Evolutionary conservation across 2,113 vertebrate genomes (phyloP).

Genomic region (Saiga tatarica): DNA sequence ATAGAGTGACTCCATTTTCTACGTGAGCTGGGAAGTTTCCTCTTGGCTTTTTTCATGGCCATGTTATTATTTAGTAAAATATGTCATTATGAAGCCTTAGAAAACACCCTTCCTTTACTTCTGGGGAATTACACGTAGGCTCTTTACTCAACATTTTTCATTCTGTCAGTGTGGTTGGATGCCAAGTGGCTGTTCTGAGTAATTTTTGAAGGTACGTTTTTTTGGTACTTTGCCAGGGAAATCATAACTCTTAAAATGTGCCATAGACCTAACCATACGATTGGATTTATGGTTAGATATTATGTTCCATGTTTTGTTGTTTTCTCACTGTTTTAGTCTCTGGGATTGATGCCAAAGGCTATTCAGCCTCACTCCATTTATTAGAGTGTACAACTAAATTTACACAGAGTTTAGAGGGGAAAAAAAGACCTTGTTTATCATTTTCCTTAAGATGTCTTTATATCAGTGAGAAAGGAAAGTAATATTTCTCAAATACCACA

Average conservation of each 20-base stretch:
- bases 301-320: slow-evolving; percentile 45
- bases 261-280: not conserved
- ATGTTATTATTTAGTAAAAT: slow-evolving; percentile 3
- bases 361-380: slow-evolving; percentile 46
- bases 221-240: slow-evolving; percentile 45
- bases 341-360: slow-evolving; percentile 52
- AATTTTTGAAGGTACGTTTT: slow-evolving; percentile 46
- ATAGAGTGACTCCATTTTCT: not conserved
- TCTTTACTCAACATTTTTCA: slow-evolving; percentile 38
- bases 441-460: slow-evolving; percentile 10
- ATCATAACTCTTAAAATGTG: slow-evolving; percentile 51
- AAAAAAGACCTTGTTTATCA: not conserved
- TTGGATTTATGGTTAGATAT: slow-evolving; percentile 34
- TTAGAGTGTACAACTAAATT: not conserved
- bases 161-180: slow-evolving; percentile 35
- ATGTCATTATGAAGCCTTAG: slow-evolving; percentile 14
- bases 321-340: slow-evolving; percentile 39
- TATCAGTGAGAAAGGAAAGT: not conserved
- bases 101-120: slow-evolving; percentile 49
- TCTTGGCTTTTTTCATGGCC: not conserved
- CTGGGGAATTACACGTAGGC: slow-evolving; percentile 45
- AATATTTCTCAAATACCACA: slow-evolving; percentile 29
- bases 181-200: slow-evolving; percentile 36
- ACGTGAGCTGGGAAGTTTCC: slow-evolving; percentile 10
- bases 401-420: not conserved